Conservation (phyloP, 2,888 invertebrate species). For the Ectemnius lituratus region DNA sequence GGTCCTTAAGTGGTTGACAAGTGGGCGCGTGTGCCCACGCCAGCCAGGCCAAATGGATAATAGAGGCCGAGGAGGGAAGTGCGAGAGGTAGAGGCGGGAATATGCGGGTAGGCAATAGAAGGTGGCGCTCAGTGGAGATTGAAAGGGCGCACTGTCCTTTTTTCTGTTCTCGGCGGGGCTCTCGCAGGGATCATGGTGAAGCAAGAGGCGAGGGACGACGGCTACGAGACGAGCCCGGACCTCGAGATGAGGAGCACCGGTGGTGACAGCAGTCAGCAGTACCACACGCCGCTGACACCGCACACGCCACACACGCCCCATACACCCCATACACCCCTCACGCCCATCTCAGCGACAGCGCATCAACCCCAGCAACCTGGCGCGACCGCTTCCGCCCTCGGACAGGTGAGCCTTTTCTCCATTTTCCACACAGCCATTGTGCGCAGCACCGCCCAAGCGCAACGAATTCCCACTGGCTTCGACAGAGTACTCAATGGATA, state of each 20-base stretch:
- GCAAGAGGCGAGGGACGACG: conserved; percentile 91
- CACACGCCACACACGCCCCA: conserved; percentile 77
- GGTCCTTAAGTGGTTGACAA: not conserved
- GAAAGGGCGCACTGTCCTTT: conserved; percentile 29
- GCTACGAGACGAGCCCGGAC: conserved; percentile 91
- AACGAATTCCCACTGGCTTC: no score
- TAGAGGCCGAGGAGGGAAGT: no score
- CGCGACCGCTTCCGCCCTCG: conserved; percentile 73
- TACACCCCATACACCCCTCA: conserved; percentile 76
- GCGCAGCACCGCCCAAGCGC: no score
- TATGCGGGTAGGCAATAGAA: no score
- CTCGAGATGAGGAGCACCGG: conserved; percentile 79
- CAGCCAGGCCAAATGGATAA: no score
- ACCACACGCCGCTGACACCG: conserved; percentile 77
- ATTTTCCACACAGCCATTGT: not conserved
- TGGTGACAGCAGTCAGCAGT: conserved; percentile 77
- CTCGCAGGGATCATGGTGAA: conserved; percentile 75
- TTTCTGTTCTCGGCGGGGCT: conserved; percentile 29
- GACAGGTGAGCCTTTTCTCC: conserved; percentile 70
- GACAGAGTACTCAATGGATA: no score
- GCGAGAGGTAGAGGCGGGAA: no score
- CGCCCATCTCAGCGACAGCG: conserved; percentile 76
- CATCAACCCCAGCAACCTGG: conserved; percentile 77
- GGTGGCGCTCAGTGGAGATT: conserved; percentile 15
- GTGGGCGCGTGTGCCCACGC: no score